Percentiles rank a stretch among this genome's conserved stretches.
phyloP scores from a whole-genome alignment of 2,797 vertebrate species.

The Myiothlypis coronata region DNA sequence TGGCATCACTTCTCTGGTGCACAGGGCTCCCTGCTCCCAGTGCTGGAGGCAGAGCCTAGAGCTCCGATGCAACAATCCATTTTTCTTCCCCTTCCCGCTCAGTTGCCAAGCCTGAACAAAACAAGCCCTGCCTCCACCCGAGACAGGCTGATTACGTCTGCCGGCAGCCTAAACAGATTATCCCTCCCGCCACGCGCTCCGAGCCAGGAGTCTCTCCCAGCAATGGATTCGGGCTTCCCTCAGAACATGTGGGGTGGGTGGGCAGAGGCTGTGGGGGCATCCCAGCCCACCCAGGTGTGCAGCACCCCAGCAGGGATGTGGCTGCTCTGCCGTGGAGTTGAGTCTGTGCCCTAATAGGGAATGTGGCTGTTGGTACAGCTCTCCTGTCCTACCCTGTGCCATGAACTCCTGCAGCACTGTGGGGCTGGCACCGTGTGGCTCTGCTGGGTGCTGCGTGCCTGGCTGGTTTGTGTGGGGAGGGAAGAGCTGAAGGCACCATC shows the following conservation, averaged over 20 bases:
- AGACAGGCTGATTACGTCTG: conserved; percentile 49
- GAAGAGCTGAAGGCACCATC: neutral
- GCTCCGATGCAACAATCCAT: neutral
- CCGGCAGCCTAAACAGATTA: conserved; percentile 51
- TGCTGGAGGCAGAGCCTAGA: neutral
- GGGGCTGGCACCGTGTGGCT: fast-evolving
- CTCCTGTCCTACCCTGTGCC: neutral
- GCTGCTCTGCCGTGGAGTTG: fast-evolving
- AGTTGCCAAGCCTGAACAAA: conserved; percentile 45
- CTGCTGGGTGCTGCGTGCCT: neutral
- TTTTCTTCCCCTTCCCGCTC: neutral
- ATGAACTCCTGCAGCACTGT: neutral
- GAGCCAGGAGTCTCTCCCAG: conserved; percentile 26
- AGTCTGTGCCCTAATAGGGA: neutral
- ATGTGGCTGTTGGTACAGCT: neutral
- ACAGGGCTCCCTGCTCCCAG: neutral
- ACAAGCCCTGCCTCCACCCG: conserved; percentile 37
- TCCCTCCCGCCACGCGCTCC: neutral
- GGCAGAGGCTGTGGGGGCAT: neutral
- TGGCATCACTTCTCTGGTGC: neutral
- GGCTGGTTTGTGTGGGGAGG: fast-evolving
- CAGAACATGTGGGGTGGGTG: neutral
- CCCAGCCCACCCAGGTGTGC: neutral
- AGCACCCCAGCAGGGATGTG: neutral
- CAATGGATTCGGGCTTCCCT: neutral